phyloP scores from a whole-genome alignment of 2,113 vertebrate species.

The Carettochelys insculpta region DNA sequence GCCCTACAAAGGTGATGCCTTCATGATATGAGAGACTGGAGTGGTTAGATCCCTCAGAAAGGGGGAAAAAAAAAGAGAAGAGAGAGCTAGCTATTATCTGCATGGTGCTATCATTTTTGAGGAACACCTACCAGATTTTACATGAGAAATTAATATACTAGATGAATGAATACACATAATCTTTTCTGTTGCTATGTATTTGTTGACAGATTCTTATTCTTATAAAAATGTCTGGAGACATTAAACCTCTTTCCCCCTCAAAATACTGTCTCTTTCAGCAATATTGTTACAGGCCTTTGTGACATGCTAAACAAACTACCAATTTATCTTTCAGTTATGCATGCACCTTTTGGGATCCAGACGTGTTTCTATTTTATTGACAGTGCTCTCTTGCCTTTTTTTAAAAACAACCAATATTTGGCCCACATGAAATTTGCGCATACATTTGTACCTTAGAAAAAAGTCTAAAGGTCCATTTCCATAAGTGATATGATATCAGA shows the following conservation, averaged over 20 bases:
- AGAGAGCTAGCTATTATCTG: conserved; percentile 27
- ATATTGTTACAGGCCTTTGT: conserved; percentile 33
- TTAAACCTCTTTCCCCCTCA: conserved; percentile 14
- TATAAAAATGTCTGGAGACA: conserved; percentile 26
- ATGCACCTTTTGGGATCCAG: conserved; percentile 17
- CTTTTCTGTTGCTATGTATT: conserved; percentile 16
- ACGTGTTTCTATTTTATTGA: conserved; percentile 36
- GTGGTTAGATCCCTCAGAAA: not conserved
- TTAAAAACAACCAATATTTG: conserved; percentile 36
- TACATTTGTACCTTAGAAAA: not conserved
- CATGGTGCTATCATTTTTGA: conserved; percentile 1
- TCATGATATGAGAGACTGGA: conserved; percentile 24
- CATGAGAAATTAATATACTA: conserved; percentile 45
- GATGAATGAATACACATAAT: not conserved
- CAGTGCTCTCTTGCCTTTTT: conserved; percentile 37
- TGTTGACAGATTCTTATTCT: conserved; percentile 59
- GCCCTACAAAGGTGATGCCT: conserved; percentile 18
- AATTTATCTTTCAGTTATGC: conserved; percentile 28
- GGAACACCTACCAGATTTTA: conserved; percentile 44
- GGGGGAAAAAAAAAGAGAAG: not conserved
- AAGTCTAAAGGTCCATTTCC: not conserved
- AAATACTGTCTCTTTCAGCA: conserved; percentile 19
- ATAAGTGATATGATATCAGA: not conserved
- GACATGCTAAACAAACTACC: conserved; percentile 22
- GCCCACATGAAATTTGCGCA: not conserved